Base-by-base conservation (phyloP, 2,797 vertebrate genomes). In the Mallotus villosus region DNA sequence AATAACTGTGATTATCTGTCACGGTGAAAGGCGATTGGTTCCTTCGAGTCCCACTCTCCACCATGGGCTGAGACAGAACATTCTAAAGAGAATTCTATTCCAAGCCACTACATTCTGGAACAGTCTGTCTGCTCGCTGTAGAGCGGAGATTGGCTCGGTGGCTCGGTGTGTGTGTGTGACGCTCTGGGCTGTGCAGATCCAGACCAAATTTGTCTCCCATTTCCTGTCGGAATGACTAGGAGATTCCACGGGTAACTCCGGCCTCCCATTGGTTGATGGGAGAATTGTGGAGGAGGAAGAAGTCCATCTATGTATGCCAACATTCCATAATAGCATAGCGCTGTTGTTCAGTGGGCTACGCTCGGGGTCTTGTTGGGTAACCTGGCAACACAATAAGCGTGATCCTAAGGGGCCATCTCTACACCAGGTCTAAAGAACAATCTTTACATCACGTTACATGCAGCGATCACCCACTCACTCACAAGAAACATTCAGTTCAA, bases 131-230 rank as follows among this genome's bases (percentile, higher is more conserved):
- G 85, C 79, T 84, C 84, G 82, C 85, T 82, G 77, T 68, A 81
- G 81, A 86, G 82, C 77, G 79, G 82, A 79, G 70, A 79, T 74
- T 71, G 82, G 59, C 1, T 78, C 81, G 63, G 51, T 19, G 51
- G 16, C 3, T 63, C n/a, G n/a, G 66, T 63, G 63, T 66, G 63
- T 8, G 37, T 55, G 25, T 58, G 57, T 89, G 88, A 91, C 82
- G 87, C 77, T 82, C 75, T 71, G 60, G 74, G 72, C 80, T 74
- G 81, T 14, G 58, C 82, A 74, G 72, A 70, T 81, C 78, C 81
- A 4, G 55, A 88, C 93, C 93, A 92, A 91, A 94, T 94, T 84
- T 91, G 93, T 92, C 89, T 67, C 1, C 65, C 16, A 63, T 68
- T 94, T 94, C 93, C 93, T 93, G 91, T 85, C 71, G 74, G 77